Evolutionary conservation across 2,797 vertebrate genomes (phyloP), one percentile per base, ranked within the genome.

Genomic region (Thamnophis elegans): DNA sequence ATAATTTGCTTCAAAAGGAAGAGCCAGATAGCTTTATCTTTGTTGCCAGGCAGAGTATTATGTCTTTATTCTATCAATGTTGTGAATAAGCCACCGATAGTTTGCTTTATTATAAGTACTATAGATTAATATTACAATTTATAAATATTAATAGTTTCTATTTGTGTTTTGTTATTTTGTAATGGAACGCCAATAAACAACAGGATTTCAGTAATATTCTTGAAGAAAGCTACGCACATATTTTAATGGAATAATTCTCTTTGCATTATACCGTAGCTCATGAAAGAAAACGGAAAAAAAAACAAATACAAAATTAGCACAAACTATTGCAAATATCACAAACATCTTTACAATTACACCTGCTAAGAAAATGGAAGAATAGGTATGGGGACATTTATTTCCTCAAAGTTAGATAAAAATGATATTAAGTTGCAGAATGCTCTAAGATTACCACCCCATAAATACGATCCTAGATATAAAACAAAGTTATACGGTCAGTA

Each of bases 291-390:
- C 68, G 54, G 54, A 47, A 36, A 82, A 58, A 89, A 28, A 60
- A 65, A 62, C 28, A n/a, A n/a, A 28, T n/a, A 0, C 92, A 90
- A 89, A 85, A 95, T 96, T 95, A 96, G 95, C 94, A 93, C 10
- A 1, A 94, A 65, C 68, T 78, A 94, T 91, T 96, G 90, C 93
- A 92, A 88, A 91, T 32, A 91, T 68, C 2, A 94, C 55, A 95
- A 92, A 94, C 54, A 16, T 89, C 0, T 1, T 93, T 93, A 93
- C 88, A 95, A 73, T 87, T 91, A 53, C 9, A 85, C 12, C 12
- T 60, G 65, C 65, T 78, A 58, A 42, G 22, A 78, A 82, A 6
- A 56, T 47, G 26, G 5, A 88, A 73, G 25, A 32, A 88, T 22
- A 32, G 68, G 36, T 42, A 89, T 14, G 51, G 14, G 14, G 8